phyloP scores from a whole-genome alignment of 2,888 invertebrate species.

The Erebia ligea region DNA sequence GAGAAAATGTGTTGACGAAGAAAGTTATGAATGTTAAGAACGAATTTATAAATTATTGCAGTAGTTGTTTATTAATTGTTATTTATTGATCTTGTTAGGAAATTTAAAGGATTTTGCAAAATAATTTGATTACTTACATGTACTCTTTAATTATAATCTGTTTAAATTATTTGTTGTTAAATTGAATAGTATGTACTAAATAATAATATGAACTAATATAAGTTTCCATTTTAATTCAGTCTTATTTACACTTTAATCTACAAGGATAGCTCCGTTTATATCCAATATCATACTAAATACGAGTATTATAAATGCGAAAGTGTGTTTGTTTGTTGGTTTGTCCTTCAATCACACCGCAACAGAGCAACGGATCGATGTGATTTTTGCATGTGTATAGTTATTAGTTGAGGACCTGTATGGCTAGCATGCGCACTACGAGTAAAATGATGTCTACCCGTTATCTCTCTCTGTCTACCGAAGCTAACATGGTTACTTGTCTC shows the following conservation, averaged over 20 bases:
- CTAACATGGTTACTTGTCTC: too few species aligned
- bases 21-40: slow-evolving; percentile 58
- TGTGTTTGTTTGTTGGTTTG: too few species aligned
- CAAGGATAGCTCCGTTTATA: not conserved
- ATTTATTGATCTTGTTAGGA: not conserved
- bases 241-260: not conserved
- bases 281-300: too few species aligned
- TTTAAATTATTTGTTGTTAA: not conserved
- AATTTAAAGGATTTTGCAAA: not conserved
- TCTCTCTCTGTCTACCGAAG: too few species aligned
- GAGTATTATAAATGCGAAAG: too few species aligned
- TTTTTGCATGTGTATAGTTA: too few species aligned
- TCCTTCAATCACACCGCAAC: too few species aligned
- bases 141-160: not conserved
- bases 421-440: too few species aligned
- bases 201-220: not conserved
- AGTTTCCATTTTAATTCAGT: slow-evolving; percentile 11
- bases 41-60: slow-evolving; percentile 5
- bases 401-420: too few species aligned
- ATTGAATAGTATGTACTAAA: not conserved
- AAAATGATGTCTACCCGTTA: too few species aligned
- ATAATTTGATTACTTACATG: not conserved
- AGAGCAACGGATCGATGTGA: too few species aligned
- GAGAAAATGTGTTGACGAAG: slow-evolving; percentile 63
- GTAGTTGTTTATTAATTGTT: slow-evolving; percentile 25